These are phyloP conservation scores for Drosophila prostipennis DNA, from an alignment of 2,888 invertebrate species.

Conservation along the genomic window DNA sequence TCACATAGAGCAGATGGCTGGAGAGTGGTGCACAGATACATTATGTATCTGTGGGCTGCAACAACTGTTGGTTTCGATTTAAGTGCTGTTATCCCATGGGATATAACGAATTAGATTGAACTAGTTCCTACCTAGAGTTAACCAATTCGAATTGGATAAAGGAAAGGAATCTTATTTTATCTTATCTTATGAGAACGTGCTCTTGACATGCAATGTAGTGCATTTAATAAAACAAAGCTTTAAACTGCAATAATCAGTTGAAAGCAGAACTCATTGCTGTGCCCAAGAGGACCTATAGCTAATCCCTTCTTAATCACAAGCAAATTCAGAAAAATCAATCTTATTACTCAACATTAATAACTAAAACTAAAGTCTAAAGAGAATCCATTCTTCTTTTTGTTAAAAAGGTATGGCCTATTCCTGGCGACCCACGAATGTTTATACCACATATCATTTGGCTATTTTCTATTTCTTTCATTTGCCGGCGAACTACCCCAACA, in stretches of 20 bases:
- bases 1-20: constrained; percentile 6
- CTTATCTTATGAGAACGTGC: constrained; percentile 1
- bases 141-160: constrained; percentile 5
- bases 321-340: not conserved
- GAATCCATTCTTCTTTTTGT: not conserved
- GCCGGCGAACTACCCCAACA: constrained; percentile 77
- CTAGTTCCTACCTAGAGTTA: constrained; percentile 18
- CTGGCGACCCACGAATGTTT: not conserved
- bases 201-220: not conserved
- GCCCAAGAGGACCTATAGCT: too few species aligned
- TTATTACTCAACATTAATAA: too few species aligned
- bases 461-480: constrained; percentile 30
- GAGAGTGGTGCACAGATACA: constrained; percentile 29
- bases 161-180: not conserved
- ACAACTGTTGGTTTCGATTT: constrained; percentile 13
- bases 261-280: too few species aligned
- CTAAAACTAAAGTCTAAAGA: not conserved
- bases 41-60: constrained; percentile 42
- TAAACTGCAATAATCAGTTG: too few species aligned
- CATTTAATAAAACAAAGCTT: not conserved
- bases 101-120: constrained; percentile 18
- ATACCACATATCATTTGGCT: constrained; percentile 12
- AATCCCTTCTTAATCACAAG: too few species aligned
- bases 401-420: not conserved
- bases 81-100: constrained; percentile 15